Evolutionary conservation across 1,140 invertebrate species (phyloP).

Genomic region (Pogonus chalceus): DNA sequence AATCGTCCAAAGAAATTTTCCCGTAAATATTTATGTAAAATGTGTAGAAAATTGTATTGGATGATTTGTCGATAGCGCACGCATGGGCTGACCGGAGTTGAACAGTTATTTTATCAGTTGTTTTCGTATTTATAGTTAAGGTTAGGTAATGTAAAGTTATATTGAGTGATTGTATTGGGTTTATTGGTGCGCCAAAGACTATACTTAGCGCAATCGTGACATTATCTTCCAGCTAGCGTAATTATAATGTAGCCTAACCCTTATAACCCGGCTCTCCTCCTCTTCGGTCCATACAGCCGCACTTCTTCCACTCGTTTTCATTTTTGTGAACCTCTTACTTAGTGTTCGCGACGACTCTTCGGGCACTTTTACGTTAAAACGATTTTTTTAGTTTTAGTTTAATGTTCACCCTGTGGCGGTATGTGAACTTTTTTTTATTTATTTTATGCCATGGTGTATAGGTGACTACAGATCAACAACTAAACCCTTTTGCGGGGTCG

Average conservation of each 20-base stretch:
- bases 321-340: slow-evolving; percentile 7
- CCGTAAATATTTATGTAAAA: background rate
- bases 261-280: background rate
- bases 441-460: background rate
- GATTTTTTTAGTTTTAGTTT: background rate
- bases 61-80: background rate
- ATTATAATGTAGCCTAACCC: slow-evolving; percentile 20
- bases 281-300: background rate
- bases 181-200: slow-evolving; percentile 9
- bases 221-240: slow-evolving; percentile 29
- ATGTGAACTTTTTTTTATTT: background rate
- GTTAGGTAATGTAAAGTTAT: background rate
- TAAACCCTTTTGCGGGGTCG: background rate
- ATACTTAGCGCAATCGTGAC: slow-evolving; percentile 30
- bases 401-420: background rate
- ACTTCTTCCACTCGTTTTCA: background rate
- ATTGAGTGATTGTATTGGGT: background rate
- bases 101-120: background rate
- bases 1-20: background rate
- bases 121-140: background rate
- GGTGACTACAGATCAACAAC: background rate
- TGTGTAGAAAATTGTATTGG: background rate
- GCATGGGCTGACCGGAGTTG: slow-evolving; percentile 1
- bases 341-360: slow-evolving; percentile 1
- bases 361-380: slow-evolving; percentile 4